A percentile compares a stretch with the other conserved stretches of the same genome.
phyloP scores from a whole-genome alignment of 2,113 vertebrate species.

The Papio anubis region DNA sequence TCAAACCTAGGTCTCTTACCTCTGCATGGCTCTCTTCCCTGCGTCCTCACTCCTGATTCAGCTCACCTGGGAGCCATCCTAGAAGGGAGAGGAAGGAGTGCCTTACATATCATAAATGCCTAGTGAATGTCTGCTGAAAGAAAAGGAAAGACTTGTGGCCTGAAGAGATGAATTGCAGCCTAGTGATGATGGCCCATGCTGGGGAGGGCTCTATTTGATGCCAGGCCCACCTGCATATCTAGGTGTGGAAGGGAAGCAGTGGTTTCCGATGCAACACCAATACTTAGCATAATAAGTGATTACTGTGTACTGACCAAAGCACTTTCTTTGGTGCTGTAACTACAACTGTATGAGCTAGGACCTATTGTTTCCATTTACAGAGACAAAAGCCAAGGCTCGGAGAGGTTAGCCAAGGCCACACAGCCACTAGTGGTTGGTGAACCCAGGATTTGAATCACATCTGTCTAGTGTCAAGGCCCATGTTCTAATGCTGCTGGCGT shows the following conservation, averaged over 20 bases:
- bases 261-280: background rate
- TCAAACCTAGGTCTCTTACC: background rate
- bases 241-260: background rate
- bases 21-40: accelerated
- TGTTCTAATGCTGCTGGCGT: background rate
- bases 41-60: background rate
- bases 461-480: background rate
- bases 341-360: background rate
- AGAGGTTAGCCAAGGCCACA: background rate
- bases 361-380: background rate
- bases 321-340: background rate
- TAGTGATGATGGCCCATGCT: background rate
- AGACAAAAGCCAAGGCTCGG: background rate
- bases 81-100: background rate
- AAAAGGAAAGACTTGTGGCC: background rate
- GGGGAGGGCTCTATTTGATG: background rate
- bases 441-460: background rate
- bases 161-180: background rate
- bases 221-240: background rate
- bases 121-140: background rate
- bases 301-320: background rate
- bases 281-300: background rate
- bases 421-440: background rate
- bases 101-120: background rate
- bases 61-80: background rate